Base-by-base conservation (phyloP, 2,113 vertebrate genomes). In the Tragelaphus buxtoni region DNA sequence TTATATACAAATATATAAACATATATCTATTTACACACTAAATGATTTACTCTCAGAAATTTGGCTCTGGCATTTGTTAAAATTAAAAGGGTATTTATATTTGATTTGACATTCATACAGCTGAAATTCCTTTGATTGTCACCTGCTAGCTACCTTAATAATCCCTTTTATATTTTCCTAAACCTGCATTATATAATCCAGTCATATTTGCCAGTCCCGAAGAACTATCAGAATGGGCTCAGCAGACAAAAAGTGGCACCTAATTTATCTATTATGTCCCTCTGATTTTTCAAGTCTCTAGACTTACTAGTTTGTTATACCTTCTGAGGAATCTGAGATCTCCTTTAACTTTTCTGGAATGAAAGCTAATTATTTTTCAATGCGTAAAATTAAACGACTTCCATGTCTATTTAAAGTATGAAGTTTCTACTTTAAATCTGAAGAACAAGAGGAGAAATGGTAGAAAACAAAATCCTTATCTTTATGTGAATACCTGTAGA, bases 81-180 rank as follows among this genome's bases (percentile, higher is more conserved):
- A 91, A 26, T 58, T 77, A 96, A 76, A 98, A 96, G 96, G 98
- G 98, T 20, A 97, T 96, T 93, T 98, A 30, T 98, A 96, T 98
- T 98, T 98, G 95, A 69, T 98, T 98, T 98, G 79, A 94, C 81
- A 98, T 95, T 35, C 96, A 56, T 76, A 95, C 85, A 98, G 96
- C 90, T 97, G 94, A 89, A 96, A 95, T 60, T 94, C 47, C 5
- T 47, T 56, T 97, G 53, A 83, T 83, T 96, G 87, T 98, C 95
- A 98, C 86, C 97, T 98, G 93, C 74, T 95, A 95, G 63, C 90
- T 97, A 91, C 92, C 94, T 80, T 86, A 96, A 95, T 53, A 65
- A 17, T 49, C 30, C 79, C 77, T 89, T 74, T 28, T 69, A 5
- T 22, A 55, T 84, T 88, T 95, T 86, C 30, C 56, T 79, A 79